phyloP scores from a whole-genome alignment of 2,113 vertebrate genomes.

The Spea bombifrons region DNA sequence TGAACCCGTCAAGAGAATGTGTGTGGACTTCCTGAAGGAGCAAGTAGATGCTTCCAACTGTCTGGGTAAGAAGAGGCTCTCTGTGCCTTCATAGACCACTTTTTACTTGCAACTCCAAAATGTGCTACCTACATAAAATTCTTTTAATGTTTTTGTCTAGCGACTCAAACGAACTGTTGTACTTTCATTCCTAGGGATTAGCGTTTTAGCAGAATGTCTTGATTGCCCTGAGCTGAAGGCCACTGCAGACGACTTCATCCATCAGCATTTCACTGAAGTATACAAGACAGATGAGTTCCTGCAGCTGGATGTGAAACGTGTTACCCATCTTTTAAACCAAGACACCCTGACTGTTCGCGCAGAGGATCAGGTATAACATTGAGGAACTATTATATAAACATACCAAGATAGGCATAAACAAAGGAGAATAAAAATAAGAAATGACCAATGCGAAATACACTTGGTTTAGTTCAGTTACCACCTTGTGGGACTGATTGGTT shows the following conservation, averaged over 20 bases:
- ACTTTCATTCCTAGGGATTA: conserved; percentile 69
- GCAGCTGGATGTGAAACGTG: conserved; percentile 82
- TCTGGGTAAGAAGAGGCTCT: conserved; percentile 74
- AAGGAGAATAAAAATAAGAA: too few species aligned
- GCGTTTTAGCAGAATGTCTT: conserved; percentile 81
- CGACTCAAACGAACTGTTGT: too few species aligned
- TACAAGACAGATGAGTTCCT: conserved; percentile 87
- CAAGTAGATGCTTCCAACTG: conserved; percentile 97
- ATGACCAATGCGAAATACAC: too few species aligned
- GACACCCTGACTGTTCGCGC: conserved; percentile 81
- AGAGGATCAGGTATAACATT: conserved; percentile 76
- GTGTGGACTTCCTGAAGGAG: conserved; percentile 94
- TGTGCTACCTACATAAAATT: too few species aligned
- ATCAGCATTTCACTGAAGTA: conserved; percentile 87
- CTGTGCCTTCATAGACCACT: neutral
- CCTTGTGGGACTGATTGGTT: too few species aligned
- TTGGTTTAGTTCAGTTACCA: too few species aligned
- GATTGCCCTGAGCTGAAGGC: conserved; percentile 84
- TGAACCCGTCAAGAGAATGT: conserved; percentile 98
- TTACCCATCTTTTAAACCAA: conserved; percentile 84
- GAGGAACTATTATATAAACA: neutral
- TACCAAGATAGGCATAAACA: too few species aligned
- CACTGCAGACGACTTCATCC: conserved; percentile 83
- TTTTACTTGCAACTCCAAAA: too few species aligned
- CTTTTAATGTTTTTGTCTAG: too few species aligned